Base-by-base conservation (phyloP, 2,113 vertebrate species). In the Sinosuthora webbiana region DNA sequence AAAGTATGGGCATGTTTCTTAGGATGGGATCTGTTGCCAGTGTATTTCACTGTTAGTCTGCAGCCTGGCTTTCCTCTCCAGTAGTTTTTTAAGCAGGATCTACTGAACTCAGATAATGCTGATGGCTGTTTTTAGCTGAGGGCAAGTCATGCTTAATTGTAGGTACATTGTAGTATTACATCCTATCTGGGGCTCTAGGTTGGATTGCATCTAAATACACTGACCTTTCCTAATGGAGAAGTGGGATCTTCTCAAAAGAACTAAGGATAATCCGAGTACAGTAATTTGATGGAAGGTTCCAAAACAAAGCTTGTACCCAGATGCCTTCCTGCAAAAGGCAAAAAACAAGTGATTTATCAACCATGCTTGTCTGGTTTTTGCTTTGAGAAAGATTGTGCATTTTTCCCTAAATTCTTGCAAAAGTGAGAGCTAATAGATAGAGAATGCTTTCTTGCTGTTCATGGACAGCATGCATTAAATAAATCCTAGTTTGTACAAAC, bases 401-500 rank as follows among this genome's bases (percentile, higher is more conserved):
- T 93, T 84, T 84, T 37, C 42, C 18, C 7, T 11, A 11, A 82
- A 22, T 35, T 65, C 5, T 37, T 91, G 27, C 1, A 20, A 10
- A 49, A 52, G 13, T 1, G 0, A 10, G 31, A 64, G 6, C 31
- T 56, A 3, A 23, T 53, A 19, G 24, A 16, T 31, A 6, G 21
- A 59, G 6, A 15, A 18, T 37, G 18, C 19, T 52, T 83, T 71
- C 19, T 64, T 77, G 37, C 3, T 77, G 0, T 60, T 92, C 3
- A 13, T 31, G 42, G 42, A 5, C 10, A 62, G 5, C 3, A 11
- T 15, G 2, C 69, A 13, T 52, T 41, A 52, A 74, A 35, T 49
- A n/a, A 83, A 49, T 85, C 30, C 10, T 42, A 30, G 28, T 21
- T n/a, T 39, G 47, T 41, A 56, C 6, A 25, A 45, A 13, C 33